Base-by-base conservation (phyloP, 35 echinoderm and acorn worm genomes). In the Ophiothrix spiculata region DNA sequence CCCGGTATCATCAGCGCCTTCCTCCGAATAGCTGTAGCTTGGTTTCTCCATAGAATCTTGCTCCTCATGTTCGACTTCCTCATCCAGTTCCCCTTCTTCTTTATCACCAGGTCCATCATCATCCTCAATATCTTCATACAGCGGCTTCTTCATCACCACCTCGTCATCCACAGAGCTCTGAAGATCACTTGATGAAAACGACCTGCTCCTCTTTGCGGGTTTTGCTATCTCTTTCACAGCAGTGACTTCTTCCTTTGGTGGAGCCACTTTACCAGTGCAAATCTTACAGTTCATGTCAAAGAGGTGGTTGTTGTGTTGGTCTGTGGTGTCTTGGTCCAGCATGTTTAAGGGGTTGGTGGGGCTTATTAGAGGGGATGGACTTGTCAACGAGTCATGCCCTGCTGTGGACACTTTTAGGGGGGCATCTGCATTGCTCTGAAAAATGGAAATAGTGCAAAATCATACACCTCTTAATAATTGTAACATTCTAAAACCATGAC, bases 211-310 rank as follows among this genome's bases (percentile, higher is more conserved):
- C 29, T 74, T 74, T 15, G 33, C 64, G 16, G 86, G 87, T 15
- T 87, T 83, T 23, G 81, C 87, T 21, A 64, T 29, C n/a, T n/a
- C n/a, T n/a, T n/a, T n/a, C n/a, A n/a, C n/a, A 35, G 81, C 80
- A 0, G 64, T 31, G 42, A 37, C 77, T 3, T 93, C 92, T 39
- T 93, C 91, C 31, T 40, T 79, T 40, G 92, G 92, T 36, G 92
- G 81, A 0, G 87, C 75, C 74, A 93, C 86, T 76, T 93, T 93
- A n/a, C 96, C 96, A 0, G 96, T 99, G 64, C 96, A 99, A 56
- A 99, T 99, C 74, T 94, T 94, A 80, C 96, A 99, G 87, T 99
- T 99, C 3, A 91, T 56, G 56, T 99, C 96, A 84, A 94, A 99
- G 28, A 99, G 96, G 77, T 99, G 96, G 37, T 92, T 86, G 25